These are phyloP conservation scores for Polylopha cassiicola DNA, from an alignment of 2,888 invertebrate species.

Conservation along the genomic window DNA sequence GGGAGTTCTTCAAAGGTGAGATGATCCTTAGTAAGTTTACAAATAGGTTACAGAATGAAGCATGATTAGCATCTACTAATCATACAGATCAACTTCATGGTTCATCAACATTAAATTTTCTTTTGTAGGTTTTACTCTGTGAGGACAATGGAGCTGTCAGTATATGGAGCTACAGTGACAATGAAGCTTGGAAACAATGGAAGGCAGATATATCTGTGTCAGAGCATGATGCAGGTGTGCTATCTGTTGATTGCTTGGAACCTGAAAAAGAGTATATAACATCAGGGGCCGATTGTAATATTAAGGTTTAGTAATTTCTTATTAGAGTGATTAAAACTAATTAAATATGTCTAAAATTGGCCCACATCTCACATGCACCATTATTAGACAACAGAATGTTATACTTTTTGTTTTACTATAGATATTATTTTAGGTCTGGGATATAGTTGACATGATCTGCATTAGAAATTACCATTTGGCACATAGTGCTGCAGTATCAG, in stretches of 20 bases:
- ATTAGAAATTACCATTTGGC: slow-evolving; percentile 64
- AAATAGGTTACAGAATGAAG: neutral
- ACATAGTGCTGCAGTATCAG: slow-evolving; percentile 63
- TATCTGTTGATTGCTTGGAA: slow-evolving; percentile 55
- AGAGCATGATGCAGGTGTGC: slow-evolving; percentile 61
- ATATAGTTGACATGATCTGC: slow-evolving; percentile 62
- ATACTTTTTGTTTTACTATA: slow-evolving; percentile 33
- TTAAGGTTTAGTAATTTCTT: slow-evolving; percentile 47
- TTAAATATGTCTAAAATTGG: no score
- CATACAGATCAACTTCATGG: neutral
- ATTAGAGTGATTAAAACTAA: no score
- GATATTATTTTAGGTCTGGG: slow-evolving; percentile 73
- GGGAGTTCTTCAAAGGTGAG: slow-evolving; percentile 52
- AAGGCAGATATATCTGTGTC: slow-evolving; percentile 47
- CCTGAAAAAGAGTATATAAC: slow-evolving; percentile 57
- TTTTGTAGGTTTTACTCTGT: slow-evolving; percentile 56
- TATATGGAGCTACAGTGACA: slow-evolving; percentile 47
- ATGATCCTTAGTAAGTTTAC: neutral
- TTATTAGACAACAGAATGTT: neutral
- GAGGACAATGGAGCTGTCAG: slow-evolving; percentile 66
- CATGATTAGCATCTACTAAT: slow-evolving; percentile 1
- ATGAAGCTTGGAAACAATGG: slow-evolving; percentile 57
- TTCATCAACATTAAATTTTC: neutral
- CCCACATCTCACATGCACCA: no score
- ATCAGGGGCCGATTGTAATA: slow-evolving; percentile 65